A percentile compares a stretch with the other conserved stretches of the same genome.
Evolutionary conservation across 2,888 invertebrate genomes (phyloP).

Genomic region (Synergus japonicus): DNA sequence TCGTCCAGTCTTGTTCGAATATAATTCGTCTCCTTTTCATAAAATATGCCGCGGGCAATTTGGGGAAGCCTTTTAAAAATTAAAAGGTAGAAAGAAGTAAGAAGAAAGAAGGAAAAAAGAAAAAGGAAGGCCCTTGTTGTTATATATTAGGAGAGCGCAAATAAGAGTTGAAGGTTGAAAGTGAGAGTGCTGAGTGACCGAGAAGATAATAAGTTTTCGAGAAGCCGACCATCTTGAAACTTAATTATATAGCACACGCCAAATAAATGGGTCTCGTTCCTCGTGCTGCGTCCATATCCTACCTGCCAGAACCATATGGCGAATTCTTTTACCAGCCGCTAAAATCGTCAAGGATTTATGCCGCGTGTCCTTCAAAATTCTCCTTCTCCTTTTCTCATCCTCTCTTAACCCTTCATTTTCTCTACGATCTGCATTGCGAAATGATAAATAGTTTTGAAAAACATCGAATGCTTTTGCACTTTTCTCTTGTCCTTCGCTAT

Average conservation of each 20-base stretch:
- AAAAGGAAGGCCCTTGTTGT: no score
- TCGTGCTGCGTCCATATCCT: conserved; percentile 12
- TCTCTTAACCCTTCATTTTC: no score
- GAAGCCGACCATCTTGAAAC: conserved; percentile 50
- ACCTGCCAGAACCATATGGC: conserved; percentile 33
- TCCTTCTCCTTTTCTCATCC: no score
- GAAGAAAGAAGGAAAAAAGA: conserved; percentile 18
- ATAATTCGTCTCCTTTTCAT: not conserved
- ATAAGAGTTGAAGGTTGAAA: not conserved
- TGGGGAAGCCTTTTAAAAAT: conserved; percentile 12
- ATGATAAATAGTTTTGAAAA: no score
- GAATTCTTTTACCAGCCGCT: conserved; percentile 28
- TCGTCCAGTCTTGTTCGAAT: no score
- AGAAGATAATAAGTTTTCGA: conserved; percentile 14
- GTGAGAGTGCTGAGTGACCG: conserved; percentile 10
- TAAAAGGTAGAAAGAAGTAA: conserved; percentile 20
- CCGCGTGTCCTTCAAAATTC: not conserved
- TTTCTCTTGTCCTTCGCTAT: no score
- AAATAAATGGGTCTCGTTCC: conserved; percentile 68
- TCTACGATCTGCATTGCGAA: no score
- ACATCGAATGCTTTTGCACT: no score
- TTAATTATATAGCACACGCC: conserved; percentile 75
- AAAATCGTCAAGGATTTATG: conserved; percentile 11
- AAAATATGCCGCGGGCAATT: not conserved
- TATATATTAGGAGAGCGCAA: no score